phyloP scores from a whole-genome alignment of 1,140 invertebrate genomes.

The Apolygus lucorum region DNA sequence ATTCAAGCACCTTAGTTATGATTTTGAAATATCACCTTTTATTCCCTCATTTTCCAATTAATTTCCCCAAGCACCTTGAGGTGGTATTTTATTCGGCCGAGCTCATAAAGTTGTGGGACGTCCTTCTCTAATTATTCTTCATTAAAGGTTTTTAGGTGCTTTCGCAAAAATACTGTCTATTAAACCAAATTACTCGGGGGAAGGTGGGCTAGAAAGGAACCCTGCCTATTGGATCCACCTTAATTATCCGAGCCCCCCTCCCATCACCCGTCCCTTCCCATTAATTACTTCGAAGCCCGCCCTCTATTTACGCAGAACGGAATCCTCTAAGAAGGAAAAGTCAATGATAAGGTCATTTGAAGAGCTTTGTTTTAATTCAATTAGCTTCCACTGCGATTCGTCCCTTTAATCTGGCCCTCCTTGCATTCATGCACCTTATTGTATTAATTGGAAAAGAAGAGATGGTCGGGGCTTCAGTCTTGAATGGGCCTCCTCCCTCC shows the following conservation, averaged over 20 bases:
- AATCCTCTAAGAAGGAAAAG: constrained; percentile 3
- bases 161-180: neutral
- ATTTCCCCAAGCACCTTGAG: neutral
- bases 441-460: constrained; percentile 6
- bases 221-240: constrained; percentile 5
- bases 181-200: neutral
- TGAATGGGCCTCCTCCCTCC: no score
- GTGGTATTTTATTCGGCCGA: no score
- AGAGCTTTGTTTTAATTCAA: constrained; percentile 14
- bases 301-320: constrained; percentile 12
- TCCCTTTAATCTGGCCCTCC: constrained; percentile 5
- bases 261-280: neutral
- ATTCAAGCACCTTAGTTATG: neutral
- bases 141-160: neutral
- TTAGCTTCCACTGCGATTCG: constrained; percentile 10
- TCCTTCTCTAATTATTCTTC: neutral
- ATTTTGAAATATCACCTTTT: neutral
- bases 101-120: neutral
- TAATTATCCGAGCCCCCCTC: neutral
- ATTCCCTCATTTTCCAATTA: neutral
- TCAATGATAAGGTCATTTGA: constrained; percentile 11
- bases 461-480: no score
- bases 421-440: constrained; percentile 11
- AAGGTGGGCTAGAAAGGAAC: neutral
- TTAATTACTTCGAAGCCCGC: constrained; percentile 9